Percentiles rank a stretch among this genome's conserved stretches.
These are phyloP conservation scores for Mergus octosetaceus DNA, from an alignment of 2,797 vertebrate genomes.

Conservation along the genomic window DNA sequence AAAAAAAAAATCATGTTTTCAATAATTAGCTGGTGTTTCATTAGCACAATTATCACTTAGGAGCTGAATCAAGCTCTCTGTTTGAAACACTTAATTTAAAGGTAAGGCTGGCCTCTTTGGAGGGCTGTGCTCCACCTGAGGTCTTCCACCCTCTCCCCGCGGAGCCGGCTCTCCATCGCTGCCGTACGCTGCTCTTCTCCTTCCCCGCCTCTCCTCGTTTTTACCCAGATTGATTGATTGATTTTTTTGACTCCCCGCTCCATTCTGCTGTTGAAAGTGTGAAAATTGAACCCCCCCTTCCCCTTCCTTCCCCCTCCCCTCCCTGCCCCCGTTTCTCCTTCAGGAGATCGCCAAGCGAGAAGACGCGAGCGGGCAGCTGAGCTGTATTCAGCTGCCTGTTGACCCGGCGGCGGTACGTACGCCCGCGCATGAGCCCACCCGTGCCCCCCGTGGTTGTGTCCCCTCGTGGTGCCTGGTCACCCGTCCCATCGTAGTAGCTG, in stretches of 20 bases:
- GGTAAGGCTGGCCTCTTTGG: constrained; percentile 12
- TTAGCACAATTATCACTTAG: constrained; percentile 54
- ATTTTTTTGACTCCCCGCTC: constrained; percentile 40
- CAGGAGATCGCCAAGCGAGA: constrained; percentile 97
- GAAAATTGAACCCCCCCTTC: constrained; percentile 69
- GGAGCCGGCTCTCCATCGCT: neutral
- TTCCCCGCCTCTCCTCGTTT: neutral
- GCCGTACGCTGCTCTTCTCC: neutral
- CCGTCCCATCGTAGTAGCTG: constrained; percentile 49
- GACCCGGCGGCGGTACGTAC: constrained; percentile 95
- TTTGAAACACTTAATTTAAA: constrained; percentile 56
- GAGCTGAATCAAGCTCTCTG: constrained; percentile 29
- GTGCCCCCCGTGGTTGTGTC: constrained; percentile 50
- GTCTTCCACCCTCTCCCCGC: neutral
- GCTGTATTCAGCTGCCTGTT: constrained; percentile 98
- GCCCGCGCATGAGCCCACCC: constrained; percentile 77
- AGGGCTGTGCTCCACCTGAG: neutral
- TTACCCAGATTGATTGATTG: neutral
- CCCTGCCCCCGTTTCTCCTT: constrained; percentile 81
- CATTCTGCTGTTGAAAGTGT: constrained; percentile 62
- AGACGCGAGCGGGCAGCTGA: constrained; percentile 93
- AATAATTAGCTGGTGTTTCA: constrained; percentile 53
- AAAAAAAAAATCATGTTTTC: constrained; percentile 10
- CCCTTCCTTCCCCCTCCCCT: constrained; percentile 59
- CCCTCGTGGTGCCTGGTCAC: constrained; percentile 71